These are phyloP conservation scores for Chelonus insularis DNA, from an alignment of 1,140 invertebrate species.

Conservation along the genomic window DNA sequence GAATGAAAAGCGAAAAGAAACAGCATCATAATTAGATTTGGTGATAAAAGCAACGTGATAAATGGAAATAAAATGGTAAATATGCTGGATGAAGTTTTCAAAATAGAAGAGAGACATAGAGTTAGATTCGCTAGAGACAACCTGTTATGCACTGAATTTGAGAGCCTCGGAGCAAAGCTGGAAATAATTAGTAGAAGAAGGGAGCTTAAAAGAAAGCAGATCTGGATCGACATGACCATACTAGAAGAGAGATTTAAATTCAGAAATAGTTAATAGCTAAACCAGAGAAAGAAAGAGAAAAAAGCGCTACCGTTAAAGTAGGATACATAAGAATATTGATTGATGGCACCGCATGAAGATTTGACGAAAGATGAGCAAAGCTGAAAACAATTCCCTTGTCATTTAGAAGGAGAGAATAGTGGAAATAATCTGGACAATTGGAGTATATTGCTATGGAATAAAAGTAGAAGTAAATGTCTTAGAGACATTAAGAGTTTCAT, in stretches of 20 bases:
- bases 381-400: too few relatives aligned
- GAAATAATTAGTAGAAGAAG: not conserved
- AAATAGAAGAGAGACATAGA: too few relatives aligned
- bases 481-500: slow-evolving; percentile 21
- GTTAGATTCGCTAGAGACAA: too few relatives aligned
- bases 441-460: slow-evolving; percentile 8
- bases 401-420: not conserved
- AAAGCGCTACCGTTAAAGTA: not conserved
- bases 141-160: too few relatives aligned
- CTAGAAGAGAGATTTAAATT: slow-evolving; percentile 24
- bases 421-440: not conserved
- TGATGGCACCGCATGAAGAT: not conserved
- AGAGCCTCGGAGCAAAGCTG: too few relatives aligned
- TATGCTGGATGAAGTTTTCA: too few relatives aligned
- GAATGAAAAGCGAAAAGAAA: too few relatives aligned
- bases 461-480: slow-evolving; percentile 10
- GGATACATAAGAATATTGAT: slow-evolving; percentile 5
- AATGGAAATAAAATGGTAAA: too few relatives aligned
- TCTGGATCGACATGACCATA: slow-evolving; percentile 30
- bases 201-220: slow-evolving; percentile 16
- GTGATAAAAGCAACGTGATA: too few relatives aligned
- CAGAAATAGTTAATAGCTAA: slow-evolving; percentile 12
- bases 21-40: too few relatives aligned
- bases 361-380: slow-evolving; percentile 1
- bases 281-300: slow-evolving; percentile 4